Base-by-base conservation (phyloP, 2,797 vertebrate genomes). In the Galaxias olidus region DNA sequence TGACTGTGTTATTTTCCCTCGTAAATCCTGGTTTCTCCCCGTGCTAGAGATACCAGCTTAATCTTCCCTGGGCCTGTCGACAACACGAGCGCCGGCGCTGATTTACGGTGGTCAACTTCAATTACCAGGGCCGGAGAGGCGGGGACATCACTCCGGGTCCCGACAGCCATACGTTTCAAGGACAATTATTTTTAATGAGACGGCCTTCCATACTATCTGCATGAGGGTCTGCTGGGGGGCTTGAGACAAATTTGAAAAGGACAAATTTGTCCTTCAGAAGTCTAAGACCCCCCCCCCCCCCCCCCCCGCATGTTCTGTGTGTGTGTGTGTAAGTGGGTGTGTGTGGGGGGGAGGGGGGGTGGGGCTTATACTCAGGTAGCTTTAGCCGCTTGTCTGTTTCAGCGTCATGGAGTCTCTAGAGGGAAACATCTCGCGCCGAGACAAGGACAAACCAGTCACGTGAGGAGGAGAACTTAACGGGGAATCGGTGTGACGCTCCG, bases 131-230 rank as follows among this genome's bases (percentile, higher is more conserved):
- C 72, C 54, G 6, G 71, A 77, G 78, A 79, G 79, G 72, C 73
- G 77, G 76, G 76, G 81, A 82, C 78, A 85, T 86, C 73, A 82
- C 78, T 87, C 78, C 71, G 77, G 81, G 82, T 69, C 15, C 78
- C 30, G 61, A 79, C 74, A 58, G 80, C 75, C 81, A 84, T 87
- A 85, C 71, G 65, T 85, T 86, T 87, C 85, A 86, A 87, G 86
- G 84, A 84, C 83, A 86, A 87, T 87, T 87, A 88, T 89, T 85
- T 83, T 84, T 88, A 89, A 90, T 88, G 82, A 87, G 84, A 83
- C 76, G 76, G 59, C 80, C 74, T 81, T 71, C 65, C 71, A 20
- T 85, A 87, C 83, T 75, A 88, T 89, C 84, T 89, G 84, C 86
- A 85, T 88, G 80, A 81, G 74, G 79, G 82, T 80, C 61, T 60